Evolutionary conservation across 1,140 invertebrate species (phyloP), one percentile per base, ranked within the genome.

Genomic region (Drosophila triauraria): DNA sequence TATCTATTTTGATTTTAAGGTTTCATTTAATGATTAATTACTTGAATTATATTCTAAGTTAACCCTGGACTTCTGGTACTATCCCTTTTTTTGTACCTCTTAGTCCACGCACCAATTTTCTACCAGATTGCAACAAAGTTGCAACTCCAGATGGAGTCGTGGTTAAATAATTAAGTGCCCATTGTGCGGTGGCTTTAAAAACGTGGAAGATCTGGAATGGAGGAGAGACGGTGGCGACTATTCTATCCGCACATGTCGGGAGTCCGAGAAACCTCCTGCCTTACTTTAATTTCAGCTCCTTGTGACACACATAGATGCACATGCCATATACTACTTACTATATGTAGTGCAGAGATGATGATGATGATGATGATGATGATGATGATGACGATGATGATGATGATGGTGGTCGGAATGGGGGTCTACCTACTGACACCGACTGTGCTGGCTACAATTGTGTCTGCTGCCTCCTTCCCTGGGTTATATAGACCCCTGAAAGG

Each of bases 261-360:
- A 67, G 85, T 64, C 64, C 86, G 79, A 91, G 78, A 91, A 91
- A 91, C 86, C 86, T 91, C 87, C 86, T 91, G 86, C 86, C 86
- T 91, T 91, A 91, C 86, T 91, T 91, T 91, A 91, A 83, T 91
- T 91, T 83, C 80, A 81, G 74, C 82, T 91, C 79, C 87, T 91
- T 78, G 85, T 88, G 84, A 88, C 84, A 88, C 85, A 88, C 84
- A 87, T 84, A 88, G 80, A 84, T 87, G 79, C 58, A 78, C 54
- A 80, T 62, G 59, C 48, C 32, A 56, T 10, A 25, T 60, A 60
- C 54, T 43, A 25, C 35, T 15, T 44, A 61, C 38, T 65, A n/a
- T 68, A 60, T 60, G 58, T 60, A 32, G 25, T 50, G 20, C 46
- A 62, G 51, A 38, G 60, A 62, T 38, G 30, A 53, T 53, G 7